Evolutionary conservation across 2,113 vertebrate species (phyloP), one percentile per base, ranked within the genome.

Genomic region (Seriola dumerili): DNA sequence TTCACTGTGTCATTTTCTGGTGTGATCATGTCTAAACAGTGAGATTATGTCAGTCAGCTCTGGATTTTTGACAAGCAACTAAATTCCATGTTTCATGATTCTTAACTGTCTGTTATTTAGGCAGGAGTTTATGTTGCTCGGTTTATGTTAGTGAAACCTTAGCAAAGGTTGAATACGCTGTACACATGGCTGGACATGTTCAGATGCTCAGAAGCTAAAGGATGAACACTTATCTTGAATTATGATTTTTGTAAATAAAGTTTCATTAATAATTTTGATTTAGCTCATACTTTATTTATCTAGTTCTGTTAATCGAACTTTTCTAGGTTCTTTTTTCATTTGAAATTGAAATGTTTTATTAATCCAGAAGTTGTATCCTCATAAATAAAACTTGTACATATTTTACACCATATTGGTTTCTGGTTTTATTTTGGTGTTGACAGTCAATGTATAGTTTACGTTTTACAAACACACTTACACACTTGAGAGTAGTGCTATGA

Each of bases 311-410:
- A 8, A 66, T 40, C 58, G 17, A 75, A 42, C 62, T 68, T 84
- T 89, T 83, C 44, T 70, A 54, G 59, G 19, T 70, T 80, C 12
- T 82, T 81, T 25, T 70, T 69, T 66, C 23, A 23, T 44, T 91
- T 77, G 19, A 65, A 58, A 62, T 79, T 42, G 44, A 70, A 67
- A 67, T 72, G 55, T 90, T 80, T 82, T 78, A 59, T 74, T 58
- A 72, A 78, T 63, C 64, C 52, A 25, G 54, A 86, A 72, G 42
- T 73, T 89, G 71, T 91, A 74, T 42, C 66, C 77, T 68, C 79
- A 90, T 86, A 69, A 92, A 89, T 38, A 76, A 75, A 89, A 54
- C 50, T 23, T 87, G 44, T 86, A 73, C 68, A 84, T 85, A 81
- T 88, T 87, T 85, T 91, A 89, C 23, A 50, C 44, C 13, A 0